Evolutionary conservation across 37 sponge, comb jelly and placozoan species (phyloP), one percentile per base, ranked within the genome.

Genomic region (Cliona cf. orientalis): DNA sequence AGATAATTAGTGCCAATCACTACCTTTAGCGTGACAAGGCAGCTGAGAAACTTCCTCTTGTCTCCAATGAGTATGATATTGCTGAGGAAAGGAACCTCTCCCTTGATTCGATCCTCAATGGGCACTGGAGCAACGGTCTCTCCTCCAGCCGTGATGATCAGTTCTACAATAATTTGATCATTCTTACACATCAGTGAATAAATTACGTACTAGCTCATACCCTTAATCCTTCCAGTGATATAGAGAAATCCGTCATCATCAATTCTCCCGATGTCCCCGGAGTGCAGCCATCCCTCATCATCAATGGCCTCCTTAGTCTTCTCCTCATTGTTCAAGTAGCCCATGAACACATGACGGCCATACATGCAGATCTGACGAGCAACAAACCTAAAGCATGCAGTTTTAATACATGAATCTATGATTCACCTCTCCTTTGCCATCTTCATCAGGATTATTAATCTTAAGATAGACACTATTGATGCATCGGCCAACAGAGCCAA

Each of bases 311-410:
- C 90, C 35, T 63, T 69, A 1, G 97, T 94, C 85, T 97, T 97
- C 73, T 91, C 95, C 58, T 88, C 92, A 49, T 91, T 82, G 31
- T 84, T 84, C 36, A 91, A 86, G 56, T 97, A 97, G 9, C 97
- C 97, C 97, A 97, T 97, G 81, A 97, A 95, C 56, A 97, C 87
- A 79, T 97, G 80, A 14, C 97, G 87, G 28, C 95, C 97, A 66
- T 75, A 45, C 69, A 62, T 81, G 38, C 89, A 80, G 0, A 97
- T 71, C 97, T 96, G 45, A 34, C 22, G 32, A 0, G 45, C 5
- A 28, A 71, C 45, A 59, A n/a, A n/a, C n/a, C n/a, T n/a, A n/a
- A n/a, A n/a, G n/a, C n/a, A n/a, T n/a, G n/a, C n/a, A n/a, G n/a
- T n/a, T n/a, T n/a, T 49, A n/a, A 19, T n/a, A n/a, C n/a, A n/a